Percentiles rank a stretch among this genome's conserved stretches.
These are phyloP conservation scores for Catharus ustulatus DNA, from an alignment of 2,797 vertebrate genomes.

Conservation along the genomic window DNA sequence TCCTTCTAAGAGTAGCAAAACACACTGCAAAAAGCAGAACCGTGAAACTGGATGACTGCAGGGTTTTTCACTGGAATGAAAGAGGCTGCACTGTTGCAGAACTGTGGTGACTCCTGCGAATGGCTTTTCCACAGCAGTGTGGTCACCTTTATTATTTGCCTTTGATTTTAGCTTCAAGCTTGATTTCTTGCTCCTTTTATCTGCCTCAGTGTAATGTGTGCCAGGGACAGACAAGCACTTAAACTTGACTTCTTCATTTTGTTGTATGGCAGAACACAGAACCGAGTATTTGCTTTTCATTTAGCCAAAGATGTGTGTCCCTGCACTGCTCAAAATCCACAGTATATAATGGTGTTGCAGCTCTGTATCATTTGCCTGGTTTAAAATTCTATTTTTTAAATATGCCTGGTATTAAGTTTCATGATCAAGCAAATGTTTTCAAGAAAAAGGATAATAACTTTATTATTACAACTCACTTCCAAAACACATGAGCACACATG, in stretches of 20 bases:
- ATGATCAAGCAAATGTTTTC: not conserved
- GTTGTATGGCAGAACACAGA: not conserved
- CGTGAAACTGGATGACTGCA: not conserved
- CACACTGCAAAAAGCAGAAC: not conserved
- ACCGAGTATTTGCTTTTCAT: not conserved
- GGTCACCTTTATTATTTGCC: constrained; percentile 12
- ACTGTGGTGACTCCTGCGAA: not conserved
- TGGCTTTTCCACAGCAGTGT: not conserved
- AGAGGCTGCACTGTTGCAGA: not conserved
- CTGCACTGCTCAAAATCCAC: not conserved
- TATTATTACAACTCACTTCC: not conserved
- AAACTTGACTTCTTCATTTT: not conserved
- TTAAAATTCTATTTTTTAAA: not conserved
- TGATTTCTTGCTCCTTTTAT: constrained; percentile 21
- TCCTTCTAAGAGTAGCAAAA: not conserved
- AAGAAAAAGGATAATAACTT: not conserved
- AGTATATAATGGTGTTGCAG: not conserved
- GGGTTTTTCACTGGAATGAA: not conserved
- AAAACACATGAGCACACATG: no score
- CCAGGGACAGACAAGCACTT: not conserved
- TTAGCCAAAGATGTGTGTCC: not conserved
- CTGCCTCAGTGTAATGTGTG: not conserved
- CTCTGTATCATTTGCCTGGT: not conserved
- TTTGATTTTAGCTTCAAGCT: constrained; percentile 21
- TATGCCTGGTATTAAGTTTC: not conserved